Evolutionary conservation across 2,888 invertebrate genomes (phyloP), one percentile per base, ranked within the genome.

Genomic region (Plutella xylostella): DNA sequence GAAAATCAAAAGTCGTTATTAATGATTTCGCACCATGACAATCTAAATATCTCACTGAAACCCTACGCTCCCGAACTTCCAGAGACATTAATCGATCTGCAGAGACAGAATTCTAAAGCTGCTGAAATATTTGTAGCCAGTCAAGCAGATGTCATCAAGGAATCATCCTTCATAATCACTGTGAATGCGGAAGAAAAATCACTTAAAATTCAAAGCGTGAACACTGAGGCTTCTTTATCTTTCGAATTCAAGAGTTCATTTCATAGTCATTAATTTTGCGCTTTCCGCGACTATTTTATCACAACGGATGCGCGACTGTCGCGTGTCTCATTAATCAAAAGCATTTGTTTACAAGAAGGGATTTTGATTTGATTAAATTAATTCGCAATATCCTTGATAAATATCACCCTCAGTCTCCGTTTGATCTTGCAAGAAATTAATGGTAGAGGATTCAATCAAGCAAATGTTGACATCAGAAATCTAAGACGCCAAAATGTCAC

Each of bases 301-400:
- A 71, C 71, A 74, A 69, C 76, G 72, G 72, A 76, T 77, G 77
- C 74, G 77, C 70, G 67, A 65, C 80, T 79, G 83, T 82, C 82
- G 82, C 82, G 73, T 70, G 82, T 76, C 82, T 78, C 83, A 83
- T 83, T 83, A 83, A 83, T 83, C 83, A 83, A 82, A 82, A 82
- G 77, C 83, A 83, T 83, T 83, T 83, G 83, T 83, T 83, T 83
- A 83, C 82, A 83, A 80, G 80, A 75, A 80, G 80, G 79, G 80
- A 83, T 80, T 83, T 82, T 82, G 82, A 83, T 82, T 83, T 83
- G 82, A 83, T 83, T 83, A 83, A 82, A 83, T 83, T 83, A 83
- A 82, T 83, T 79, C 80, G 80, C 82, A 83, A 83, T 82, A 83
- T 83, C 83, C 80, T 82, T 83, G 82, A 82, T 83, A 83, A 82